These are phyloP conservation scores for Lycophotia porphyrea DNA, from an alignment of 2,888 invertebrate genomes.

Conservation along the genomic window DNA sequence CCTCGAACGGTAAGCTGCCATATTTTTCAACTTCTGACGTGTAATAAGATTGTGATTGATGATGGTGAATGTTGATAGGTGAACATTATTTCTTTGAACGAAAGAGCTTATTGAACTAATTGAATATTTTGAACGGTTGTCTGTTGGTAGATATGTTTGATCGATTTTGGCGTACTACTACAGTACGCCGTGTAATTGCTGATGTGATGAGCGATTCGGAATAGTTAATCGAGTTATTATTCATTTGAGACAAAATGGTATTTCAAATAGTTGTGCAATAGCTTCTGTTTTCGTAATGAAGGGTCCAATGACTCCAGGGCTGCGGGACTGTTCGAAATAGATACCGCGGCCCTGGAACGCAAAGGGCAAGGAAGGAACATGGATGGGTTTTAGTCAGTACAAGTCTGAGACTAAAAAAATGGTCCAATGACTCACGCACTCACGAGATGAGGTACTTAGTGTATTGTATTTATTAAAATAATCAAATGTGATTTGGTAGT, in stretches of 20 bases:
- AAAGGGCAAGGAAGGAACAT: no score
- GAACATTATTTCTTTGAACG: constrained; percentile 79
- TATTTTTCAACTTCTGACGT: constrained; percentile 80
- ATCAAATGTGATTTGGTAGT: background rate
- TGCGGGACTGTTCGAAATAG: no score
- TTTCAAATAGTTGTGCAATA: constrained; percentile 18
- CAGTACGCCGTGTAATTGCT: constrained; percentile 56
- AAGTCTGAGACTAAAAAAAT: no score
- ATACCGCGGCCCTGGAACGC: no score
- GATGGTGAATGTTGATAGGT: constrained; percentile 77
- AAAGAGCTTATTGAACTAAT: constrained; percentile 68
- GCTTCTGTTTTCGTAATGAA: background rate
- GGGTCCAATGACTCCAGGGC: background rate
- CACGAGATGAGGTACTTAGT: background rate
- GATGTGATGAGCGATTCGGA: constrained; percentile 38
- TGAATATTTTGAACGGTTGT: constrained; percentile 66
- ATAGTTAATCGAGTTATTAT: constrained; percentile 23
- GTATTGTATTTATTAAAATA: background rate
- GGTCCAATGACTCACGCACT: background rate
- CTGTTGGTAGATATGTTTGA: constrained; percentile 51
- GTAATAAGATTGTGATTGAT: constrained; percentile 82
- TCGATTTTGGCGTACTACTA: constrained; percentile 61
- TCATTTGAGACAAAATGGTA: constrained; percentile 16
- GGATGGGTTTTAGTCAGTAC: no score
- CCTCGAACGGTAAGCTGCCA: constrained; percentile 77